These are phyloP conservation scores for Leuciscus waleckii DNA, from an alignment of 2,797 vertebrate genomes.

Conservation along the genomic window DNA sequence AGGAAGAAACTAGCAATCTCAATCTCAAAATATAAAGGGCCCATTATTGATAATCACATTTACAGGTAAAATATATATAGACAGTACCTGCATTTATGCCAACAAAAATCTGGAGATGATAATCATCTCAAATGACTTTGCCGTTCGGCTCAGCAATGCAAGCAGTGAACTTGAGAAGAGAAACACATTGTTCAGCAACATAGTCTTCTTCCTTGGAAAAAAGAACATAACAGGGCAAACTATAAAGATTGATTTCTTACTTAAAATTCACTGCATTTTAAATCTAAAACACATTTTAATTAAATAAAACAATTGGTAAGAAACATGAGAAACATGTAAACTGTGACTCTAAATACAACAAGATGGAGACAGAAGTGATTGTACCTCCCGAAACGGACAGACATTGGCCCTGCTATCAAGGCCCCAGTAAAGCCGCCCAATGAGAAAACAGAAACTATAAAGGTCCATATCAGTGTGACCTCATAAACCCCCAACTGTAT, in stretches of 20 bases:
- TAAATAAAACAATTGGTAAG: background rate
- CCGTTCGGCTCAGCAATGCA: constrained; percentile 81
- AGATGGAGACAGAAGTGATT: background rate
- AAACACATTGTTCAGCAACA: constrained; percentile 89
- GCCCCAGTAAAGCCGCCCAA: constrained; percentile 86
- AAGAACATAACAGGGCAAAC: background rate
- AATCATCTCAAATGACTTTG: constrained; percentile 91
- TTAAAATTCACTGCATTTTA: background rate
- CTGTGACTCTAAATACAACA: background rate
- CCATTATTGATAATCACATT: background rate
- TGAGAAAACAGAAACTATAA: constrained; percentile 88
- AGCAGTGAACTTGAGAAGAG: constrained; percentile 80
- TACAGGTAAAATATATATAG: background rate
- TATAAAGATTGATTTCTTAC: background rate
- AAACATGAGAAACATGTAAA: background rate
- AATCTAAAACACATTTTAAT: background rate
- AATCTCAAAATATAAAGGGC: background rate
- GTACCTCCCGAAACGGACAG: constrained; percentile 87
- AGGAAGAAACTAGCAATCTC: constrained; percentile 1
- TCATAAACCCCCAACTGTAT: constrained; percentile 74
- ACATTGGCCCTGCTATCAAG: constrained; percentile 87
- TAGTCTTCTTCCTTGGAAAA: constrained; percentile 85
- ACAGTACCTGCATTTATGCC: constrained; percentile 86
- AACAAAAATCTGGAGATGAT: constrained; percentile 86
- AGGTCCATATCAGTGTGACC: constrained; percentile 86